Conservation (phyloP, 2,888 invertebrate genomes). For the Drosophila dives region DNA sequence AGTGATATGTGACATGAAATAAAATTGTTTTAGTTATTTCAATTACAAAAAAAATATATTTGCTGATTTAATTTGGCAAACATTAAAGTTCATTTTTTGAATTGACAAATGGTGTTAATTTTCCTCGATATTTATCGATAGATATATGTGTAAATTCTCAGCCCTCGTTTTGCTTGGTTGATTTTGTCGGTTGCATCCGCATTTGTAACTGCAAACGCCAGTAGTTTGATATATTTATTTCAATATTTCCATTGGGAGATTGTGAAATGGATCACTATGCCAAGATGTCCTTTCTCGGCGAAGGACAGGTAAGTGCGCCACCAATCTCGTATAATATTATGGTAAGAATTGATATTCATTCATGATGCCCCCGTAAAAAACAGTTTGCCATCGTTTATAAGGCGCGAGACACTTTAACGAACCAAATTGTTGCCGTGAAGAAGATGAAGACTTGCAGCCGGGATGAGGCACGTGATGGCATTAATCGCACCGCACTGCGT, state of each 20-base stretch:
- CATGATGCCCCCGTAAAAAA: slow-evolving; percentile 1
- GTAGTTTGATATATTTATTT: slow-evolving; percentile 6
- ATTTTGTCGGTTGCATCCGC: slow-evolving; percentile 1
- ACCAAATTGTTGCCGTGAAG: slow-evolving; percentile 98
- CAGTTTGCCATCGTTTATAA: slow-evolving; percentile 99
- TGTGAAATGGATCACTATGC: slow-evolving; percentile 89
- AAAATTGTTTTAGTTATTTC: background rate
- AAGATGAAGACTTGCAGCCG: slow-evolving; percentile 99
- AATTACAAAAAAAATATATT: background rate
- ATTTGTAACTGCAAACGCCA: background rate
- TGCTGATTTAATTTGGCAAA: background rate
- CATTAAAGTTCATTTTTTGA: background rate
- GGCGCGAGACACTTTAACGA: slow-evolving; percentile 94
- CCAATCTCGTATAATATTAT: background rate
- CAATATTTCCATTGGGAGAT: slow-evolving; percentile 59
- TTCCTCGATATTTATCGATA: slow-evolving; percentile 3
- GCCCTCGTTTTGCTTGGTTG: background rate
- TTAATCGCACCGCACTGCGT: slow-evolving; percentile 98
- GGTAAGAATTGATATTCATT: background rate
- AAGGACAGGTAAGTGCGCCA: slow-evolving; percentile 92
- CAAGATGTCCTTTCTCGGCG: slow-evolving; percentile 98
- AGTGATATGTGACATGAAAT: background rate
- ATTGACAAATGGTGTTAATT: background rate
- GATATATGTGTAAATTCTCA: background rate
- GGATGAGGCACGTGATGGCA: slow-evolving; percentile 98